phyloP scores from a whole-genome alignment of 64 coral and sea anemone genomes.

The Exaiptasia diaphana region DNA sequence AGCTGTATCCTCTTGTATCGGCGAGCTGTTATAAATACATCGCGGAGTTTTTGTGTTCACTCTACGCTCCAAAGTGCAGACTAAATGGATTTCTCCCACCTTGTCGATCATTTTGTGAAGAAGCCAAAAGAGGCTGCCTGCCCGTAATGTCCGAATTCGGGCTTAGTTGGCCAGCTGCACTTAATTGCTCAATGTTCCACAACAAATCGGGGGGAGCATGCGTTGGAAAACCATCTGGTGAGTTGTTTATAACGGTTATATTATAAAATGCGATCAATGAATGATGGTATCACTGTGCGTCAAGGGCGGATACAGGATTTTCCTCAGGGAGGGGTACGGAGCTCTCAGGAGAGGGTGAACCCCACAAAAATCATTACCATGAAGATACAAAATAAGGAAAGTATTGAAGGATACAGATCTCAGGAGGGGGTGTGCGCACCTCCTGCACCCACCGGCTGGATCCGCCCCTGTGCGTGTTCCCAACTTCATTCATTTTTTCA shows the following conservation, averaged over 20 bases:
- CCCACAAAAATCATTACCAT: too few species aligned
- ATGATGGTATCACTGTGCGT: too few species aligned
- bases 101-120: constrained; percentile 34
- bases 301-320: too few species aligned
- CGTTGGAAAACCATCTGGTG: not conserved
- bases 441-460: too few species aligned
- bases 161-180: not conserved
- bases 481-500: not conserved
- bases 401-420: too few species aligned
- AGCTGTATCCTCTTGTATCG: constrained; percentile 16
- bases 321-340: too few species aligned
- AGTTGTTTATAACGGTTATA: too few species aligned
- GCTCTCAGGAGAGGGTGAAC: too few species aligned
- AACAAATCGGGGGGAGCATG: not conserved
- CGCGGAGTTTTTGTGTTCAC: constrained; percentile 32
- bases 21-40: constrained; percentile 41
- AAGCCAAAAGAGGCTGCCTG: constrained; percentile 7
- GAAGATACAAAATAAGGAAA: too few species aligned
- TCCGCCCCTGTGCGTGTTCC: too few species aligned
- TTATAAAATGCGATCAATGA: too few species aligned
- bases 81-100: not conserved
- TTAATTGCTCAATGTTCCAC: constrained; percentile 22
- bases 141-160: not conserved
- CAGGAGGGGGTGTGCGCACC: too few species aligned
- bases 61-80: constrained; percentile 37